A percentile compares a stretch with the other conserved stretches of the same genome.
Conservation (phyloP, 1,140 invertebrate genomes). For the Drosophila simulans region DNA sequence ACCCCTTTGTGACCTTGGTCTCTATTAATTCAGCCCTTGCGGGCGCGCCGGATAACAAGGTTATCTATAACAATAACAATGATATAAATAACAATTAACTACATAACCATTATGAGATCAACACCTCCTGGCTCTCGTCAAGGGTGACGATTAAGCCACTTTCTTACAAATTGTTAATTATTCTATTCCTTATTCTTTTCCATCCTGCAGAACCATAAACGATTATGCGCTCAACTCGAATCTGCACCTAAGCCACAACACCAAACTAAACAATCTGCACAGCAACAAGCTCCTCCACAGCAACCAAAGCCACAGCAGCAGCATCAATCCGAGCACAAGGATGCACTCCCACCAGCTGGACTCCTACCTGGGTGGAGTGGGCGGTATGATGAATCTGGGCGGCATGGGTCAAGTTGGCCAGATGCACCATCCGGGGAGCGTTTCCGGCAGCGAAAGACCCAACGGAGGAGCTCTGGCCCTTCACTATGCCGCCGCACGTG, state of each 20-base stretch:
- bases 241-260: conserved; percentile 45
- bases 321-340: conserved; percentile 49
- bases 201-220: conserved; percentile 59
- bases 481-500: conserved; percentile 93
- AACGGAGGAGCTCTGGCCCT: conserved; percentile 88
- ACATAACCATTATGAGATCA: too few relatives aligned
- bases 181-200: background rate
- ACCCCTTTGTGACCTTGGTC: too few relatives aligned
- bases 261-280: conserved; percentile 32
- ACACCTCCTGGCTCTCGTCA: too few relatives aligned
- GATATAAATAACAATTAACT: too few relatives aligned
- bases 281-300: conserved; percentile 36
- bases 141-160: background rate
- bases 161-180: background rate
- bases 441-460: conserved; percentile 83
- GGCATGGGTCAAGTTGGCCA: conserved; percentile 42
- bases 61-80: too few relatives aligned
- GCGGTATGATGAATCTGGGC: conserved; percentile 29
- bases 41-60: too few relatives aligned
- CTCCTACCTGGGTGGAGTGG: conserved; percentile 63
- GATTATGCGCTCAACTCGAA: conserved; percentile 71
- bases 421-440: conserved; percentile 74
- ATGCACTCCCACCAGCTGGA: conserved; percentile 77
- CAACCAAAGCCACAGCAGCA: conserved; percentile 22
- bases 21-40: too few relatives aligned